phyloP scores from a whole-genome alignment of 2,113 vertebrate genomes.

The Carassius carassius region DNA sequence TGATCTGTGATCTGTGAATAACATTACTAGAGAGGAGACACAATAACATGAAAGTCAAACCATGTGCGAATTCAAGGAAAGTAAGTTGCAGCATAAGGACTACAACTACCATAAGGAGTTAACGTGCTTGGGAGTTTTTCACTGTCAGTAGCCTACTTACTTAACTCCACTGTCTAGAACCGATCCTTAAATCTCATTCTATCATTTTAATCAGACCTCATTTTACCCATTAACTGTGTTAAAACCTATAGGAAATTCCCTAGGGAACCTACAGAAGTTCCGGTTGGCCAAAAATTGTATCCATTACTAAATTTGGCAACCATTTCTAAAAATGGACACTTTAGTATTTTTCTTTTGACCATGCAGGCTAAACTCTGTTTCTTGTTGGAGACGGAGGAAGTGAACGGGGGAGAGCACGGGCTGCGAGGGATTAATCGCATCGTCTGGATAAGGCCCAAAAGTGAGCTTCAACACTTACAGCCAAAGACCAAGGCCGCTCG shows the following conservation, averaged over 20 bases:
- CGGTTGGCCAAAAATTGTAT: neutral
- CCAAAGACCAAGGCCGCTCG: constrained; percentile 41
- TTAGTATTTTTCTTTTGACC: neutral
- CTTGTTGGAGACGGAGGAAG: neutral
- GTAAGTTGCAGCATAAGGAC: no score
- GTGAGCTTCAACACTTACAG: constrained; percentile 24
- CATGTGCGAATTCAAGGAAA: neutral
- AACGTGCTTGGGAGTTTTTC: neutral
- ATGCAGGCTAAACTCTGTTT: neutral
- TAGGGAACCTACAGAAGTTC: neutral
- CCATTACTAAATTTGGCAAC: neutral
- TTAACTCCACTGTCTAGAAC: no score
- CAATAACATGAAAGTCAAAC: no score
- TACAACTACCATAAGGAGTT: neutral
- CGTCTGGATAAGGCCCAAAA: constrained; percentile 52
- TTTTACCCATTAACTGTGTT: neutral
- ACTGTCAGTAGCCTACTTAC: no score
- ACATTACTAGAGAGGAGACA: neutral
- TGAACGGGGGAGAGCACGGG: constrained; percentile 34
- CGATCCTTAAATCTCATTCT: neutral
- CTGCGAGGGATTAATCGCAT: constrained; percentile 53
- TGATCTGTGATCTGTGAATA: neutral
- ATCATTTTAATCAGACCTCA: neutral
- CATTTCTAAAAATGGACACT: neutral
- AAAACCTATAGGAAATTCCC: neutral